These are phyloP conservation scores for Eurystomus gularis DNA, from an alignment of 2,113 vertebrate genomes.

Conservation along the genomic window DNA sequence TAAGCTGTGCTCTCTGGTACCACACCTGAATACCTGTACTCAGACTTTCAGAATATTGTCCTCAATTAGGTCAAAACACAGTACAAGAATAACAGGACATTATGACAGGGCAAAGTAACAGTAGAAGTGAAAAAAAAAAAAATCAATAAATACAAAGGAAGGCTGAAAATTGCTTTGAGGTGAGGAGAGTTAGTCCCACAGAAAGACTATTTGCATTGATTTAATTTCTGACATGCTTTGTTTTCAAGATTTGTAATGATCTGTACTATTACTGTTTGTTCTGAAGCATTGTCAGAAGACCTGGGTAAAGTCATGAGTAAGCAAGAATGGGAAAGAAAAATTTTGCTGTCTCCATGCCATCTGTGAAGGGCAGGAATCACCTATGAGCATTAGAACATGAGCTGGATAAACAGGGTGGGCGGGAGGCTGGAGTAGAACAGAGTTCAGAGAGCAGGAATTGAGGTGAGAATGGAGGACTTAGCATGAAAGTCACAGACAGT, in stretches of 20 bases:
- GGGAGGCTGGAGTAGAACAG: background rate
- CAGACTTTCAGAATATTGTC: background rate
- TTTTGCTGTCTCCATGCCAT: background rate
- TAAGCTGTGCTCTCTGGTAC: background rate
- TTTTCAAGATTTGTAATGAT: slow-evolving; percentile 19
- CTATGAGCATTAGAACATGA: background rate
- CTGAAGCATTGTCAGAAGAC: background rate
- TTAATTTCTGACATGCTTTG: slow-evolving; percentile 38
- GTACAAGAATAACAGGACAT: background rate
- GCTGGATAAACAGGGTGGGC: background rate
- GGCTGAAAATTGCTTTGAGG: slow-evolving; percentile 25
- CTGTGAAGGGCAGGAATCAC: background rate
- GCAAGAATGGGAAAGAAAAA: slow-evolving; percentile 12
- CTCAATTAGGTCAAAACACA: slow-evolving; percentile 10
- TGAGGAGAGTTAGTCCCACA: slow-evolving; percentile 1
- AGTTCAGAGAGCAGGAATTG: background rate
- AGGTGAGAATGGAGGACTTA: background rate
- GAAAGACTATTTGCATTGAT: slow-evolving; percentile 35
- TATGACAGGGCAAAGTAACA: background rate
- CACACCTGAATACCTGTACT: background rate
- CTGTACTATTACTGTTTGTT: background rate
- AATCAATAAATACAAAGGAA: slow-evolving; percentile 35
- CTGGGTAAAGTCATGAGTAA: background rate
- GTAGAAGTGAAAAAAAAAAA: background rate
- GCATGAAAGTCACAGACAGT: background rate